Conservation (phyloP, 2,113 vertebrate species). For the Lepidothrix coronata region DNA sequence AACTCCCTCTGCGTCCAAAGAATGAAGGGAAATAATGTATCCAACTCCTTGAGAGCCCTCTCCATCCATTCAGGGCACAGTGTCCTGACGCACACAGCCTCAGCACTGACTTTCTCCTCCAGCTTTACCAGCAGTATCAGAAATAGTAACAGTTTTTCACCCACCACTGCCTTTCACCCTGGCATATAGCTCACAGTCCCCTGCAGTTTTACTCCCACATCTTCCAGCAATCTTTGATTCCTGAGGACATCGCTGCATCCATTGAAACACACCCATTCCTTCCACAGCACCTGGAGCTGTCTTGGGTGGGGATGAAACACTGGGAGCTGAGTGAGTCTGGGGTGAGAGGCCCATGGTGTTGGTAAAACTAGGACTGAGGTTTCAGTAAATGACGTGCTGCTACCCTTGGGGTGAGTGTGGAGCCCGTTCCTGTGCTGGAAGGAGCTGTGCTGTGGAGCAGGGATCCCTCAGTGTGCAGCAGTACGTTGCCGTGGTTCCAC, state of each 20-base stretch:
- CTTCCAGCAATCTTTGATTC: background rate
- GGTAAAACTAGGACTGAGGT: background rate
- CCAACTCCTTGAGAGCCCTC: background rate
- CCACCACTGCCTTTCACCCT: background rate
- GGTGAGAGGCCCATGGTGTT: background rate
- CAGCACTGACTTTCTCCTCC: background rate
- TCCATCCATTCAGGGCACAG: background rate
- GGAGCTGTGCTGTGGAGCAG: background rate
- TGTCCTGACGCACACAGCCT: accelerated
- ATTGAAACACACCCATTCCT: accelerated
- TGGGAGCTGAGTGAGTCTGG: background rate
- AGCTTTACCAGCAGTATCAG: background rate
- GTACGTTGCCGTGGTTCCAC: background rate
- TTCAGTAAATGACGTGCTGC: accelerated
- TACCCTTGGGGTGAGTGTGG: background rate
- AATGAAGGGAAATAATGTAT: background rate
- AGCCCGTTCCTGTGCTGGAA: background rate
- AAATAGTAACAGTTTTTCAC: background rate
- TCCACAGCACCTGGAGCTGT: background rate
- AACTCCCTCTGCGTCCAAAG: background rate
- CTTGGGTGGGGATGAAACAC: accelerated
- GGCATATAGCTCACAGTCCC: background rate
- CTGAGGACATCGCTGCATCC: background rate
- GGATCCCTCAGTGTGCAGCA: background rate
- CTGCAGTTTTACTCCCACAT: background rate